These are phyloP conservation scores for Palythoa caribaeorum DNA, from an alignment of 92 coral and sea anemone genomes.

Conservation along the genomic window DNA sequence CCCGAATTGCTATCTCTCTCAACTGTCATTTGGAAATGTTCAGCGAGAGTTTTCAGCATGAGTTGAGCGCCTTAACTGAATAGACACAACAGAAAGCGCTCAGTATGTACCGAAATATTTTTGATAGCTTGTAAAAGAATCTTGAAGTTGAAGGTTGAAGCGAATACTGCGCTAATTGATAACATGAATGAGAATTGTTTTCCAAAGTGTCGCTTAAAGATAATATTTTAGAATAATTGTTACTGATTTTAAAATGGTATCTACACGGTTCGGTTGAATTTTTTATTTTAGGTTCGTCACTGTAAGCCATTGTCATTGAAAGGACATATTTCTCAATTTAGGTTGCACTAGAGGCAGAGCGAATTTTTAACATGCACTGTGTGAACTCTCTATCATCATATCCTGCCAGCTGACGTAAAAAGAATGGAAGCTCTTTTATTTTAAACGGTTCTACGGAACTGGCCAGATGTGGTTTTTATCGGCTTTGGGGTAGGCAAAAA, in stretches of 20 bases:
- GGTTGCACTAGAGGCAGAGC: neutral
- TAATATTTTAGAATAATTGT: neutral
- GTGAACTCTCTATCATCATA: neutral
- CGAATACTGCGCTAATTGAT: no score
- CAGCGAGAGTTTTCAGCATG: no score
- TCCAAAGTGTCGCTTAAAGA: no score
- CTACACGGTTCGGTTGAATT: no score
- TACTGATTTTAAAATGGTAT: neutral
- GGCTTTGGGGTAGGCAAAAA: constrained; percentile 7
- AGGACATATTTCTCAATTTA: neutral
- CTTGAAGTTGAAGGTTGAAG: no score
- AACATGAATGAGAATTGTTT: no score
- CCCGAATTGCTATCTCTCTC: neutral
- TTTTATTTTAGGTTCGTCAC: neutral
- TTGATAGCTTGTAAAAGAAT: no score
- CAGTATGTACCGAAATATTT: no score
- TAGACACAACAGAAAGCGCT: no score
- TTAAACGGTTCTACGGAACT: neutral
- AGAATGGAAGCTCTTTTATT: neutral
- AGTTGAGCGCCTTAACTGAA: no score
- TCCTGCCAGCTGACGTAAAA: constrained; percentile 38
- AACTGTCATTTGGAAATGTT: neutral
- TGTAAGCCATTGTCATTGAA: no score
- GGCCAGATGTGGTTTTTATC: constrained; percentile 22
- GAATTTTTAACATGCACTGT: no score